phyloP scores from a whole-genome alignment of 2,797 vertebrate genomes.

The Semotilus atromaculatus region DNA sequence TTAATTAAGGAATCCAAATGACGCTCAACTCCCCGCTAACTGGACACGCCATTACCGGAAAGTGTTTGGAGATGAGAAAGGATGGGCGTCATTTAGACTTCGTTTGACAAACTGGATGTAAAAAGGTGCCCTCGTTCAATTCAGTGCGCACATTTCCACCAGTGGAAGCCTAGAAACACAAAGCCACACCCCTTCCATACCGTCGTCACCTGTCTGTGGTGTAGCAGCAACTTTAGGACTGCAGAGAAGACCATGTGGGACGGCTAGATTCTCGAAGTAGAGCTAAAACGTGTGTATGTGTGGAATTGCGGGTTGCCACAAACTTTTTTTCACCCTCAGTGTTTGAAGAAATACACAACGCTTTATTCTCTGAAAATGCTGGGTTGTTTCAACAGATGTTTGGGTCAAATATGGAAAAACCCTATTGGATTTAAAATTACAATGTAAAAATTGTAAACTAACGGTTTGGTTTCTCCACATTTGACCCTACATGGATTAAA shows the following conservation, averaged over 20 bases:
- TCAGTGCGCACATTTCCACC: constrained; percentile 86
- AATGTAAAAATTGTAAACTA: too few relatives aligned
- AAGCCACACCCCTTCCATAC: constrained; percentile 40
- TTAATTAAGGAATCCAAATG: constrained; percentile 94
- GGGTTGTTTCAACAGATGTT: too few relatives aligned
- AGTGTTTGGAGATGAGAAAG: constrained; percentile 89
- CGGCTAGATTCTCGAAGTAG: background rate
- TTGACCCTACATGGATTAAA: too few relatives aligned
- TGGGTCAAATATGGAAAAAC: too few relatives aligned
- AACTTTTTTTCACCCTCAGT: background rate
- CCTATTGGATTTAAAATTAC: too few relatives aligned
- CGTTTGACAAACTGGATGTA: constrained; percentile 98
- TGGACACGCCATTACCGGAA: constrained; percentile 94
- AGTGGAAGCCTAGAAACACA: constrained; percentile 84
- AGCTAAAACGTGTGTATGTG: background rate
- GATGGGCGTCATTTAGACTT: constrained; percentile 96
- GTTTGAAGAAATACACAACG: background rate
- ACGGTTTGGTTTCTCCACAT: too few relatives aligned
- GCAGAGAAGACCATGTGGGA: constrained; percentile 24
- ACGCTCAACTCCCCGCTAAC: constrained; percentile 92
- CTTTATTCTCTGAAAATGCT: background rate
- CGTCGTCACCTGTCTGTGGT: constrained; percentile 21
- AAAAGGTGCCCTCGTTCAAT: constrained; percentile 93
- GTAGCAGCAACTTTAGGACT: background rate
- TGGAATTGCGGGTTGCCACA: background rate